phyloP scores from a whole-genome alignment of 53 echinoderm and acorn worm species.

The Paelopatides confundens region DNA sequence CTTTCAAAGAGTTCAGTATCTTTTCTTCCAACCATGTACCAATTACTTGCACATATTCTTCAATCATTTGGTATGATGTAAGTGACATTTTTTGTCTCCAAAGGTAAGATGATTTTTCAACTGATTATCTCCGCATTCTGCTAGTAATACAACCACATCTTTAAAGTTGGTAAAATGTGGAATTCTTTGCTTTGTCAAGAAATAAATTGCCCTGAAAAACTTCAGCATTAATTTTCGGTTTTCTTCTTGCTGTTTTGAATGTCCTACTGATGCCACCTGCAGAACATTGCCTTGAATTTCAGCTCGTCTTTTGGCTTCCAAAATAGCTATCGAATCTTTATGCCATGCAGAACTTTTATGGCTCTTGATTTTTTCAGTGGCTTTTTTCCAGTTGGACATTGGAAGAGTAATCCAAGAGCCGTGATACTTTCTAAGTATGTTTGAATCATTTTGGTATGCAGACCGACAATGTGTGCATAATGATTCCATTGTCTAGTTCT shows the following conservation, averaged over 20 bases:
- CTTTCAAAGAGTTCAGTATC: neutral
- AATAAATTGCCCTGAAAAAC: neutral
- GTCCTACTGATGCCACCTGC: neutral
- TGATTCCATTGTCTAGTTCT: neutral
- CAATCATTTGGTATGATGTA: constrained; percentile 9
- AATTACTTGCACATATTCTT: neutral
- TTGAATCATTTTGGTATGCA: neutral
- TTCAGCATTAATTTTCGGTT: constrained; percentile 1
- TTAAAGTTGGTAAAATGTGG: constrained; percentile 24
- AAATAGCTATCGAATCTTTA: neutral
- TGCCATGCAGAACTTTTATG: neutral
- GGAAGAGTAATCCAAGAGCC: neutral
- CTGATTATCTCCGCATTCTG: neutral
- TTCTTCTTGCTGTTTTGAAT: neutral
- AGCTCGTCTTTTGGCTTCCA: neutral
- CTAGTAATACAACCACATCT: neutral
- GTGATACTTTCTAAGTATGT: neutral
- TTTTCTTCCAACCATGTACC: constrained; percentile 1
- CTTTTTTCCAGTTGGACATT: constrained; percentile 10
- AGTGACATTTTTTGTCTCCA: constrained; percentile 2
- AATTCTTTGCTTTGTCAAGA: neutral
- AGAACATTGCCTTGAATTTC: neutral
- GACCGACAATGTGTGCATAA: neutral
- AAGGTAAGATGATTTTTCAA: too few species aligned
- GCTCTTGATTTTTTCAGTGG: neutral